Evolutionary conservation across 1,140 invertebrate species (phyloP), one percentile per base, ranked within the genome.

Genomic region (Cylas formicarius): DNA sequence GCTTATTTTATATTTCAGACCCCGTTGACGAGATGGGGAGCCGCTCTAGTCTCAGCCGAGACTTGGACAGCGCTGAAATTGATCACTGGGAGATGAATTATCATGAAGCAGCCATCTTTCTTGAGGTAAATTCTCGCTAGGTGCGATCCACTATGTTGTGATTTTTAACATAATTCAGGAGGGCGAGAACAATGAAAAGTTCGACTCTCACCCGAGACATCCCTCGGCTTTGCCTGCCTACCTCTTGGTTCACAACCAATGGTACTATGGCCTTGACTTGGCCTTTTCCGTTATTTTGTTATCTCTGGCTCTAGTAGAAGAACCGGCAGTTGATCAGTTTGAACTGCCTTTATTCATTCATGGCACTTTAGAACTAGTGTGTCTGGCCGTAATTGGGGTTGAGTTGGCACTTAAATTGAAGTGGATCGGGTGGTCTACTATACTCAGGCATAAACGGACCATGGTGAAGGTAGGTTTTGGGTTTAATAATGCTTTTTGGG

Each of bases 161-260:
- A 36, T 36, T 19, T 36, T 36, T 36, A 22, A 35, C 19, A 33
- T 29, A 38, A 58, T 49, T 23, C 63, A 90, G 81, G 90, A 94
- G 79, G 90, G 89, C 8, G 76, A 80, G 67, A 91, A 93, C 59
- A 94, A 94, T 72, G 89, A 92, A 66, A 92, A 92, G 65, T 93
- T 91, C 63, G 83, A 86, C 58, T 88, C 86, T 4, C 89, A 94
- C 68, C 90, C 90, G 0, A 76, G 78, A 26, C 81, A 82, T 62
- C 81, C 81, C 16, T 80, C 84, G 57, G 85, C 88, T 60, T 67
- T 93, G 34, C 89, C 89, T 7, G 84, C 87, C 0, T 94, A 93
- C 65, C 71, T 91, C 13, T 68, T 90, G 26, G 88, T 90, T 0
- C 89, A 93, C 64, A 91, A 90, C 61, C 77, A 76, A 46, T 89